Evolutionary conservation across 30 jellyfish, hydroid and myxozoan species (phyloP).

Genomic region (Hydractinia symbiolongicarpus): DNA sequence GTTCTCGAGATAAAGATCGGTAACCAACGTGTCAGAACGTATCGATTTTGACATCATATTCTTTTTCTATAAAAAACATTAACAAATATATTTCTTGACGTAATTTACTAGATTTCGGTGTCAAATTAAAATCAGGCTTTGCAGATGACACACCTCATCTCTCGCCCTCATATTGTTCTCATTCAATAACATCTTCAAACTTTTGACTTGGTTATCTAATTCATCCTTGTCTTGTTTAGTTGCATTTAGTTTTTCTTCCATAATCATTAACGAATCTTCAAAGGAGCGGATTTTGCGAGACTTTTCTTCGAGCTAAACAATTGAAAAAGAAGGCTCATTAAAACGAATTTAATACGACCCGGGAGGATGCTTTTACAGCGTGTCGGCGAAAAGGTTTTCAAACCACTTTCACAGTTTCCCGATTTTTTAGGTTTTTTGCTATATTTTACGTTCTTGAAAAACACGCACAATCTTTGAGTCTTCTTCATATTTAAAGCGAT

Average conservation of each 20-base stretch:
- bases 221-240: conserved; percentile 40
- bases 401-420: not conserved
- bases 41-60: conserved; percentile 59
- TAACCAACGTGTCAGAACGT: conserved; percentile 80
- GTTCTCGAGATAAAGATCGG: conserved; percentile 81
- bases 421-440: not conserved
- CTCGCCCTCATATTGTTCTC: conserved; percentile 55
- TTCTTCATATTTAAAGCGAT: too few species aligned
- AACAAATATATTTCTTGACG: too few species aligned
- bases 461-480: too few species aligned
- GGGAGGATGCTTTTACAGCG: not conserved
- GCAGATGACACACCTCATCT: conserved; percentile 38
- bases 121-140: too few species aligned
- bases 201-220: conserved; percentile 49
- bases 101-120: too few species aligned
- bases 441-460: too few species aligned
- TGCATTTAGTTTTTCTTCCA: conserved; percentile 52
- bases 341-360: not conserved
- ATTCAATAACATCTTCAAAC: conserved; percentile 38
- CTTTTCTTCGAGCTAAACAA: conserved; percentile 70
- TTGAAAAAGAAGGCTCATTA: not conserved
- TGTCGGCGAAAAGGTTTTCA: not conserved
- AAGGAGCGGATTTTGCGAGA: conserved; percentile 50
- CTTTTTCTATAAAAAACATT: conserved; percentile 37
- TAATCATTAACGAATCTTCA: conserved; percentile 52